Conservation (phyloP, 2,113 vertebrate genomes). For the Brachirus orientalis region DNA sequence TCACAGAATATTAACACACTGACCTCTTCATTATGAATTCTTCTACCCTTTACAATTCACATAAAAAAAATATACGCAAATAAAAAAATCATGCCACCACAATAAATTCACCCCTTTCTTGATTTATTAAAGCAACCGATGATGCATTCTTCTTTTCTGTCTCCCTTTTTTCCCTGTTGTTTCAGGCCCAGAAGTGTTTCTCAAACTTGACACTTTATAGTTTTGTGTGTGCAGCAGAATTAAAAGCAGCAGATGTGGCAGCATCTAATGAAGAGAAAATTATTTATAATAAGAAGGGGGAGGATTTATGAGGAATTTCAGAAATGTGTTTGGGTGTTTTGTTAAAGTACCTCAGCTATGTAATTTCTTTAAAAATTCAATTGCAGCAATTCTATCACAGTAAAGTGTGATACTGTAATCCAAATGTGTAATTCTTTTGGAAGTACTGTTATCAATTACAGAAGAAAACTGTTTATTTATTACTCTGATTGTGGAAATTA, state of each 20-base stretch:
- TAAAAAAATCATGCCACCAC: not conserved
- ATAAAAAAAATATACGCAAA: not conserved
- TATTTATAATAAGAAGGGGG: not conserved
- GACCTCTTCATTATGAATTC: not conserved
- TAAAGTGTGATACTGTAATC: no score
- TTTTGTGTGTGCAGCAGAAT: not conserved
- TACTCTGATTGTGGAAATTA: slow-evolving; percentile 22
- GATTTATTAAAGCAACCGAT: not conserved
- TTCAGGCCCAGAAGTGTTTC: slow-evolving; percentile 10
- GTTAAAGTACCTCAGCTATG: not conserved
- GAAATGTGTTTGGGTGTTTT: no score
- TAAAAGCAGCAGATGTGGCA: slow-evolving; percentile 6
- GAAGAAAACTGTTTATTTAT: not conserved
- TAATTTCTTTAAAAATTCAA: not conserved
- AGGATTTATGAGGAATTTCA: not conserved
- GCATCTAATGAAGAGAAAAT: slow-evolving; percentile 23
- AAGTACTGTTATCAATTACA: not conserved
- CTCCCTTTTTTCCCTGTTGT: not conserved
- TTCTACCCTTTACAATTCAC: not conserved
- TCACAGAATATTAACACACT: not conserved
- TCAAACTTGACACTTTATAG: slow-evolving; percentile 27
- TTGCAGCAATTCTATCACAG: not conserved
- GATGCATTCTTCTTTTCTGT: not conserved
- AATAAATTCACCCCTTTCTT: not conserved
- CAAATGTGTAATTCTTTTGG: not conserved